A percentile compares a stretch with the other conserved stretches of the same genome.
phyloP scores from a whole-genome alignment of 2,888 invertebrate species.

The Hedychridium roseum region DNA sequence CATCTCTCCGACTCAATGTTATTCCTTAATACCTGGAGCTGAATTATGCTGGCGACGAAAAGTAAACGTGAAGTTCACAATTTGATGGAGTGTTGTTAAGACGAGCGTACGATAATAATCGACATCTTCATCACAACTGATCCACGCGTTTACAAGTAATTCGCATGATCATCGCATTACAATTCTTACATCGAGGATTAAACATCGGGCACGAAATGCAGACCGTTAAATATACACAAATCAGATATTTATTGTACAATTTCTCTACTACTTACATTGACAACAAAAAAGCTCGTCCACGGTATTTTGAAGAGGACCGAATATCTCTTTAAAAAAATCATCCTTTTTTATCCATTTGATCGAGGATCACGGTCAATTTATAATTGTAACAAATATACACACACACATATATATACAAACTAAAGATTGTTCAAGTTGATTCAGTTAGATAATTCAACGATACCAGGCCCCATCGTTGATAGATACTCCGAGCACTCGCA shows the following conservation, averaged over 20 bases:
- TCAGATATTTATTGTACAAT: slow-evolving; percentile 50
- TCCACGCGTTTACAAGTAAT: no score
- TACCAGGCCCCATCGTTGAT: slow-evolving; percentile 21
- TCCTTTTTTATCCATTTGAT: slow-evolving; percentile 37
- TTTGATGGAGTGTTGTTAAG: no score
- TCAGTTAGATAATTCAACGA: slow-evolving; percentile 34
- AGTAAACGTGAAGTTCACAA: no score
- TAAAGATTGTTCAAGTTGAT: slow-evolving; percentile 36
- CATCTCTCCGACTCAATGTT: no score
- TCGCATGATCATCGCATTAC: no score
- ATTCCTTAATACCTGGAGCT: no score
- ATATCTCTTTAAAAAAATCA: slow-evolving; percentile 36
- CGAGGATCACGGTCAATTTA: slow-evolving; percentile 39
- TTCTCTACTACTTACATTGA: slow-evolving; percentile 53
- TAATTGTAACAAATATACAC: slow-evolving; percentile 48
- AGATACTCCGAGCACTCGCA: slow-evolving; percentile 26
- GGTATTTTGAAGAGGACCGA: slow-evolving; percentile 40
- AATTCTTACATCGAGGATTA: slow-evolving; percentile 35
- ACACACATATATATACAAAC: slow-evolving; percentile 44
- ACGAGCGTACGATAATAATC: no score
- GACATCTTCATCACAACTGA: no score
- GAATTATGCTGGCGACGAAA: no score
- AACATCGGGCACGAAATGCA: slow-evolving; percentile 47
- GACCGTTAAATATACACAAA: slow-evolving; percentile 45
- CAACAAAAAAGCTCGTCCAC: slow-evolving; percentile 48